Conservation (phyloP, 30 jellyfish, hydroid and myxozoan species). For the Chrysaora quinquecirrha region DNA sequence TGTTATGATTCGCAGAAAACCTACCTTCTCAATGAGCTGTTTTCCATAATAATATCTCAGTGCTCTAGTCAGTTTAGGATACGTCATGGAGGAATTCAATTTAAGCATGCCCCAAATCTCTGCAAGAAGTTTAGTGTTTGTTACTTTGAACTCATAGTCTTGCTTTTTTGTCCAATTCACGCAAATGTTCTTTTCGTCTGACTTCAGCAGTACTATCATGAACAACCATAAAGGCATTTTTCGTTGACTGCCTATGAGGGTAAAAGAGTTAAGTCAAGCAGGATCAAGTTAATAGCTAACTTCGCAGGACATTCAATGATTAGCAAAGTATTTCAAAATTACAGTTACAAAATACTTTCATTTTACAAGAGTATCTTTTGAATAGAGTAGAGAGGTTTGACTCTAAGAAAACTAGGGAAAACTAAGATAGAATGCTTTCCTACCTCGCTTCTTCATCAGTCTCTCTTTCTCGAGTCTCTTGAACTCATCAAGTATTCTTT, state of each 20-base stretch:
- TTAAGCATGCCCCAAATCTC: slow-evolving; percentile 53
- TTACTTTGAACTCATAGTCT: slow-evolving; percentile 19
- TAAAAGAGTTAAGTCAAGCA: not conserved
- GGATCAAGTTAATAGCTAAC: not conserved
- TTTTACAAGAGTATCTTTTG: too few relatives aligned
- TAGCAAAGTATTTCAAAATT: too few relatives aligned
- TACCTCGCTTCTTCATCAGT: slow-evolving; percentile 17
- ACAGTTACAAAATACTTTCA: too few relatives aligned
- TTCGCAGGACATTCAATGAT: too few relatives aligned
- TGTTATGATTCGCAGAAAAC: too few relatives aligned
- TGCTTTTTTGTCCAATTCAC: slow-evolving; percentile 26
- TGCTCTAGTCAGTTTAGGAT: slow-evolving; percentile 51
- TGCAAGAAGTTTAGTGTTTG: slow-evolving; percentile 22
- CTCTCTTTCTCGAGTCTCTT: slow-evolving; percentile 2
- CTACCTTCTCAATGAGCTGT: slow-evolving; percentile 46
- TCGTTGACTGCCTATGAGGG: slow-evolving; percentile 40
- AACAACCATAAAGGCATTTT: slow-evolving; percentile 62
- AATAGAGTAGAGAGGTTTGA: too few relatives aligned
- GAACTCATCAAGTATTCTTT: slow-evolving; percentile 1
- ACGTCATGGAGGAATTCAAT: slow-evolving; percentile 41
- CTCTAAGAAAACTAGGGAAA: too few relatives aligned
- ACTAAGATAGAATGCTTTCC: too few relatives aligned
- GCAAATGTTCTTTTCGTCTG: slow-evolving; percentile 15
- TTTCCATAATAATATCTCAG: slow-evolving; percentile 57
- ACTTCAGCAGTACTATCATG: slow-evolving; percentile 15